Conservation (phyloP, 92 coral and sea anemone species). For the Zoanthus solanderi region DNA sequence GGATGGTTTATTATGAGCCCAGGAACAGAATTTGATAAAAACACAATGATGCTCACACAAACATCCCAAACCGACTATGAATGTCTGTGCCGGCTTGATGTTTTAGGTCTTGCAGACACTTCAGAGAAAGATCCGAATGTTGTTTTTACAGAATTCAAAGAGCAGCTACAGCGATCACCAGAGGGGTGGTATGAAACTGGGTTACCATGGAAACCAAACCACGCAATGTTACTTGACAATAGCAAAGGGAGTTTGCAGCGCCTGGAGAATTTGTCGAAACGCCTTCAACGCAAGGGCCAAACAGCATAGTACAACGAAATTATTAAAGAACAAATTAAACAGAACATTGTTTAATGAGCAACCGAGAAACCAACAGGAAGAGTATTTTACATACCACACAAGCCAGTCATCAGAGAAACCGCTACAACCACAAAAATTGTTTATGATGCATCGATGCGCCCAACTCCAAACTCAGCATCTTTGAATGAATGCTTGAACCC, state of each 20-base stretch:
- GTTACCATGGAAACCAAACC: conserved; percentile 70
- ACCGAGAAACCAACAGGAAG: conserved; percentile 21
- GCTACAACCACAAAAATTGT: conserved; percentile 31
- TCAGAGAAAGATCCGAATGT: not conserved
- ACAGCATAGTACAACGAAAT: conserved; percentile 49
- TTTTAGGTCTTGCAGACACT: conserved; percentile 61
- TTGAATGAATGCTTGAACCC: conserved; percentile 54
- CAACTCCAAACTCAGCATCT: conserved; percentile 23
- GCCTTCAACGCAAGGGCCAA: conserved; percentile 53
- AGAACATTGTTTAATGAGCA: conserved; percentile 45
- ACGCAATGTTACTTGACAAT: conserved; percentile 56
- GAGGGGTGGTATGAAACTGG: conserved; percentile 74
- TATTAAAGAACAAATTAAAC: conserved; percentile 53
- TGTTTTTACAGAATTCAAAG: not conserved
- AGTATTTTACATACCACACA: conserved; percentile 16
- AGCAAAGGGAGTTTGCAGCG: conserved; percentile 62
- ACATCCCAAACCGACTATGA: conserved; percentile 54
- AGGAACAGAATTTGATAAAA: too few relatives aligned
- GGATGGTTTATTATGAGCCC: conserved; percentile 35
- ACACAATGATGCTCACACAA: conserved; percentile 52
- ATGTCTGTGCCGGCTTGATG: conserved; percentile 57
- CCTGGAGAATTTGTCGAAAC: conserved; percentile 44
- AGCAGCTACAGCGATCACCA: conserved; percentile 54
- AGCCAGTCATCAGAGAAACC: conserved; percentile 10
- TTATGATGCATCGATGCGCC: conserved; percentile 36